phyloP scores from a whole-genome alignment of 2,888 invertebrate species.

The Torymus tubicola region DNA sequence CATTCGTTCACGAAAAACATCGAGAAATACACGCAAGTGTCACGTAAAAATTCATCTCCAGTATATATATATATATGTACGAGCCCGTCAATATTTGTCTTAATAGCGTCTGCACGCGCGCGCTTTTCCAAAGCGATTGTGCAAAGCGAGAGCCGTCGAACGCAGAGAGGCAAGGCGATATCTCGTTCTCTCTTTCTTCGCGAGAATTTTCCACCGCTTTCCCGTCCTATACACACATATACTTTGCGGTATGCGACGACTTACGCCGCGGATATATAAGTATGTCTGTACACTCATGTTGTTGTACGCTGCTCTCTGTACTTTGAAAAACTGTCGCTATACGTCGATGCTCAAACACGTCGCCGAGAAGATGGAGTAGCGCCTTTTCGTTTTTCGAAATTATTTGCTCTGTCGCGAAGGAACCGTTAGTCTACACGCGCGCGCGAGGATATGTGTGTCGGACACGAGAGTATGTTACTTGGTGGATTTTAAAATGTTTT shows the following conservation, averaged over 20 bases:
- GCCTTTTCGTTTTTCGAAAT: constrained; percentile 15
- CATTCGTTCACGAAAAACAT: not conserved
- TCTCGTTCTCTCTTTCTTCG: not conserved
- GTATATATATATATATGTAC: not conserved
- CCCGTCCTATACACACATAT: not conserved
- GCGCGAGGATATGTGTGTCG: no score
- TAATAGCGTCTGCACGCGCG: not conserved
- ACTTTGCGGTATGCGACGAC: not conserved
- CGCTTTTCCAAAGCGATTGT: constrained; percentile 26
- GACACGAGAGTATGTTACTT: no score
- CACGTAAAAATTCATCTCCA: not conserved
- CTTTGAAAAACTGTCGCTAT: no score
- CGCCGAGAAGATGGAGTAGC: not conserved
- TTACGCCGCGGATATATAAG: no score
- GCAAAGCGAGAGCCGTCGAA: constrained; percentile 19
- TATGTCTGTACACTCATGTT: no score
- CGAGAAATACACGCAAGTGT: constrained; percentile 16
- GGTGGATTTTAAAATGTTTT: no score
- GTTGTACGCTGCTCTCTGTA: no score
- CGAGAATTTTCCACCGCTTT: not conserved
- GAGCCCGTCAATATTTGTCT: constrained; percentile 38
- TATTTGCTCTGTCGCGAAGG: not conserved
- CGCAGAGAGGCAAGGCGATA: constrained; percentile 10
- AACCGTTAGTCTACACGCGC: no score
- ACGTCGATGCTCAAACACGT: no score